A percentile compares a stretch with the other conserved stretches of the same genome.
phyloP scores from a whole-genome alignment of 2,113 vertebrate species.

The Puntigrus tetrazona region DNA sequence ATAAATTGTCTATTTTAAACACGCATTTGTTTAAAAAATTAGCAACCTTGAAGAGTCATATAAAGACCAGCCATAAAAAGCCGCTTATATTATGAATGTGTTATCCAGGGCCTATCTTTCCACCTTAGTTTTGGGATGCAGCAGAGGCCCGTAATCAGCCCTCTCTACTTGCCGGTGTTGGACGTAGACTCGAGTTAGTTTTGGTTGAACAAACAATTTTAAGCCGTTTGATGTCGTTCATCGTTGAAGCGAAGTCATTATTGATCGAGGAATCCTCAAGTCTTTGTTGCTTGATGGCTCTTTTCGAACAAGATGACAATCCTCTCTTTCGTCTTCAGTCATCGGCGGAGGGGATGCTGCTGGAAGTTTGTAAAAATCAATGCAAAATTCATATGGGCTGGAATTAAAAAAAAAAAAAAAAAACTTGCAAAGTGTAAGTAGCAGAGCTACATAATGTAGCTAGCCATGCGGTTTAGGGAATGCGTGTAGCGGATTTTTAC shows the following conservation, averaged over 20 bases:
- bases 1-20: background rate
- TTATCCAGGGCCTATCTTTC: background rate
- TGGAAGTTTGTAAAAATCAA: background rate
- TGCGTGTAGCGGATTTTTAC: background rate
- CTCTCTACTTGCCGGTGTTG: background rate
- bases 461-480: background rate
- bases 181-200: background rate
- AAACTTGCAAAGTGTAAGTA: background rate
- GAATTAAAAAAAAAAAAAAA: background rate
- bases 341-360: background rate
- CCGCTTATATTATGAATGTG: background rate
- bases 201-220: constrained; percentile 6
- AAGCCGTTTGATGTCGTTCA: background rate
- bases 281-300: background rate
- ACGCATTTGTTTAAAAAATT: background rate
- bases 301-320: background rate
- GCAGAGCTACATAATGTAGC: background rate
- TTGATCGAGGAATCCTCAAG: background rate
- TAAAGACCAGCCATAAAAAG: background rate
- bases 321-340: background rate
- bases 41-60: background rate
- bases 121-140: constrained; percentile 20
- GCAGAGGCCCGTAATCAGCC: background rate
- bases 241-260: background rate
- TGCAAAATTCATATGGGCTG: background rate